These are phyloP conservation scores for Macrostomum lignano DNA, from an alignment of 1,140 invertebrate species.

Conservation along the genomic window DNA sequence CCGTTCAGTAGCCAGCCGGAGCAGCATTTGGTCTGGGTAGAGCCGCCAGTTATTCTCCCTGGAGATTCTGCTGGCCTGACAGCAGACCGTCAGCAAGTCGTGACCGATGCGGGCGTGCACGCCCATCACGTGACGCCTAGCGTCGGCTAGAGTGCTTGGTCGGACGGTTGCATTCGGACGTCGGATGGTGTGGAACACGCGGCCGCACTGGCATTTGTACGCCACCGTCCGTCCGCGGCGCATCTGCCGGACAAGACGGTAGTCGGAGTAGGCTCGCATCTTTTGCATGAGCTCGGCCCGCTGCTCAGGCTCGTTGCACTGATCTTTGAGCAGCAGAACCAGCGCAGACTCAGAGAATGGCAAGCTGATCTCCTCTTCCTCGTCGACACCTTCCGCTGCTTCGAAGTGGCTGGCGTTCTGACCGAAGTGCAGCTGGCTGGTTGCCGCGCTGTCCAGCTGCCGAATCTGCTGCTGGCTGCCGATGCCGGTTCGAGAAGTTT, in stretches of 20 bases:
- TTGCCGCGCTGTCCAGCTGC: too few species aligned
- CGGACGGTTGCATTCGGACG: neutral
- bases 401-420: too few species aligned
- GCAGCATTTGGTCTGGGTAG: conserved; percentile 4
- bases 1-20: conserved; percentile 1
- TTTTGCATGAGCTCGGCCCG: conserved; percentile 4
- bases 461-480: too few species aligned
- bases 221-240: neutral
- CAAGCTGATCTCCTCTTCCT: too few species aligned
- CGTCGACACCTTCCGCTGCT: too few species aligned
- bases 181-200: conserved; percentile 1
- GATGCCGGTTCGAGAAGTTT: too few species aligned
- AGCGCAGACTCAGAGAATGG: too few species aligned
- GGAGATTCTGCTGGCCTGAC: conserved; percentile 4
- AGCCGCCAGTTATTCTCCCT: conserved; percentile 2
- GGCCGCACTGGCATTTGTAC: neutral
- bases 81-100: conserved; percentile 2
- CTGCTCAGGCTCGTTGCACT: too few species aligned
- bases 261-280: neutral
- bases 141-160: conserved; percentile 3
- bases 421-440: too few species aligned
- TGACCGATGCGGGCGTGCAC: conserved; percentile 4
- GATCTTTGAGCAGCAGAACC: too few species aligned
- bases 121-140: conserved; percentile 3
- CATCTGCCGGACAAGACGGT: neutral